Conservation (phyloP, 53 echinoderm and acorn worm genomes). For the Temnopleurus reevesii region DNA sequence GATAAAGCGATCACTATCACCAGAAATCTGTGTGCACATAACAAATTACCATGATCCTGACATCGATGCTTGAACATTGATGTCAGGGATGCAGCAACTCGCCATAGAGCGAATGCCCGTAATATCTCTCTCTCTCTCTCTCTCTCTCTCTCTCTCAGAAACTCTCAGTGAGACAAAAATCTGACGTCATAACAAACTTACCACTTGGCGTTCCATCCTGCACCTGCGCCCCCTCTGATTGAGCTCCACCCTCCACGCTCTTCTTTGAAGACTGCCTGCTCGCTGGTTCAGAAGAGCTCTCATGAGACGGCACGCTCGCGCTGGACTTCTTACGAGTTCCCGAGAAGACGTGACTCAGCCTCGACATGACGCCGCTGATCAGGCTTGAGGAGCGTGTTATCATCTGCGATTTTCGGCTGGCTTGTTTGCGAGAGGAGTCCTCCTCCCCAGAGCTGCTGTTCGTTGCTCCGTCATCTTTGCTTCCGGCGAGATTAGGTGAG, state of each 20-base stretch:
- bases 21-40: no score
- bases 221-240: neutral
- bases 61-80: no score
- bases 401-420: neutral
- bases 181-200: no score
- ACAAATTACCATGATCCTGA: no score
- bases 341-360: constrained; percentile 50
- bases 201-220: neutral
- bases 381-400: constrained; percentile 39
- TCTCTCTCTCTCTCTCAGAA: no score
- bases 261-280: constrained; percentile 40
- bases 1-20: no score
- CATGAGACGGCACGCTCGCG: constrained; percentile 7
- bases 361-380: constrained; percentile 35
- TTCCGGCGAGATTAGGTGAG: neutral
- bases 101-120: no score
- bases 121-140: no score
- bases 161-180: no score
- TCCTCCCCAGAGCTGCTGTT: constrained; percentile 10
- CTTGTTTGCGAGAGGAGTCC: neutral
- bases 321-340: constrained; percentile 23
- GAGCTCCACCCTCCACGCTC: constrained; percentile 18
- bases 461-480: neutral
- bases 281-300: constrained; percentile 47
- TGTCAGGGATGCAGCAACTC: no score